Evolutionary conservation across 1,140 invertebrate species (phyloP), one percentile per base, ranked within the genome.

Genomic region (Callitettix versicolor): DNA sequence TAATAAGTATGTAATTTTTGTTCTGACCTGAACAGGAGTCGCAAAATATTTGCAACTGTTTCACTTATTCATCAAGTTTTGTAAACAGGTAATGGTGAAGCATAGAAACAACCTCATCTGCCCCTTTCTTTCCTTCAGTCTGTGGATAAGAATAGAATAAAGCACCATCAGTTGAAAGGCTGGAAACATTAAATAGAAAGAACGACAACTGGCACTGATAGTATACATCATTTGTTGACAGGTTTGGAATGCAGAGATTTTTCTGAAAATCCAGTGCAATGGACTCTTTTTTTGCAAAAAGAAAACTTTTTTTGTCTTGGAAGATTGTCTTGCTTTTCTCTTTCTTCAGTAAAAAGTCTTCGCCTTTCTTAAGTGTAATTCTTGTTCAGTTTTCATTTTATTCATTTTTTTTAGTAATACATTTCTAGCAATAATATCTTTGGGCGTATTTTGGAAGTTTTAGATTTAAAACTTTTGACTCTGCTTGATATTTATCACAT

Each of bases 101-200:
- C 53, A 58, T 56, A 14, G 57, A 58, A 24, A 43, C 46, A 2
- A 58, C 57, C 5, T 58, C 53, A 55, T 58, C 57, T 41, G 43
- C 38, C 11, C 44, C 53, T 50, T 58, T 55, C 24, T 48, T 55
- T 15, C 30, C 57, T 40, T 46, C 52, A 49, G 51, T 41, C 46
- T 59, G 57, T 18, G 53, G n/a, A 33, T 60, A 60, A 26, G 49
- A 50, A 36, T 60, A 60, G 30, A 60, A 58, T 44, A 54, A 11
- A 33, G 53, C 30, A 12, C 9, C 12, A 36, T 15, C 36, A 11
- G 26, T 34, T 15, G 57, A 58, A 0, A 58, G 30, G 17, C 54
- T 44, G 41, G 49, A 36, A 3, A 57, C 34, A 26, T 60, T 60
- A 41, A 60, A 60, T 30, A 51, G 11, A 44, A 20, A 50, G 36